Conservation (phyloP, 2,888 invertebrate species). For the Pseudolycoriella hygida region DNA sequence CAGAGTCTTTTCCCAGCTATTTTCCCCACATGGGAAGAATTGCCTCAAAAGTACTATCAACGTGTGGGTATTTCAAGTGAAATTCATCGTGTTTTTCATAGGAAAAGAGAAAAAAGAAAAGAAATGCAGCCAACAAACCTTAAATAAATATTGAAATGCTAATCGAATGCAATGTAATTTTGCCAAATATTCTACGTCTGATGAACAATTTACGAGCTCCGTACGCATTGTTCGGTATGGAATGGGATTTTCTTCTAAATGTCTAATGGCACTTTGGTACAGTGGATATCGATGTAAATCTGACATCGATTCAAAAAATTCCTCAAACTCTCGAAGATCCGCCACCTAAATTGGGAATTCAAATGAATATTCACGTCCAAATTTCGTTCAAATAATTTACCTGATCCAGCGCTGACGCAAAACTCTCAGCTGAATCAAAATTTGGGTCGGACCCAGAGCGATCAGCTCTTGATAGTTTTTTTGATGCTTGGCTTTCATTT, state of each 20-base stretch:
- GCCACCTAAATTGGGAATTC: slow-evolving; percentile 41
- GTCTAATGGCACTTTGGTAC: slow-evolving; percentile 70
- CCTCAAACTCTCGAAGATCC: slow-evolving; percentile 77
- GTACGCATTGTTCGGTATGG: slow-evolving; percentile 54
- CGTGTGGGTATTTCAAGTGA: background rate
- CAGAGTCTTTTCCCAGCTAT: too few species aligned
- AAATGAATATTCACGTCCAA: slow-evolving; percentile 4
- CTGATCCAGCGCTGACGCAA: slow-evolving; percentile 88
- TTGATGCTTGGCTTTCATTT: slow-evolving; percentile 37
- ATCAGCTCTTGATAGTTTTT: slow-evolving; percentile 17
- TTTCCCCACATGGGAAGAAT: too few species aligned
- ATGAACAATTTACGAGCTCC: slow-evolving; percentile 70
- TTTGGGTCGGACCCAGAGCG: slow-evolving; percentile 33
- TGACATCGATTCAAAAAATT: slow-evolving; percentile 55
- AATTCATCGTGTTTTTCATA: background rate
- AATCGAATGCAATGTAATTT: slow-evolving; percentile 86
- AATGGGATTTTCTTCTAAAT: slow-evolving; percentile 42
- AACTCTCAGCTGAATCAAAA: slow-evolving; percentile 85
- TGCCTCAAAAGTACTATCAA: too few species aligned
- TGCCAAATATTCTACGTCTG: slow-evolving; percentile 87
- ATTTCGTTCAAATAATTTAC: slow-evolving; percentile 30
- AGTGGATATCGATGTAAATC: slow-evolving; percentile 67
- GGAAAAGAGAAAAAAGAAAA: background rate
- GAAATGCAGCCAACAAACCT: slow-evolving; percentile 22
- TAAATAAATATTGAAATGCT: slow-evolving; percentile 67